A percentile compares a stretch with the other conserved stretches of the same genome.
phyloP scores from a whole-genome alignment of 2,888 invertebrate species.

The Clunio marinus region DNA sequence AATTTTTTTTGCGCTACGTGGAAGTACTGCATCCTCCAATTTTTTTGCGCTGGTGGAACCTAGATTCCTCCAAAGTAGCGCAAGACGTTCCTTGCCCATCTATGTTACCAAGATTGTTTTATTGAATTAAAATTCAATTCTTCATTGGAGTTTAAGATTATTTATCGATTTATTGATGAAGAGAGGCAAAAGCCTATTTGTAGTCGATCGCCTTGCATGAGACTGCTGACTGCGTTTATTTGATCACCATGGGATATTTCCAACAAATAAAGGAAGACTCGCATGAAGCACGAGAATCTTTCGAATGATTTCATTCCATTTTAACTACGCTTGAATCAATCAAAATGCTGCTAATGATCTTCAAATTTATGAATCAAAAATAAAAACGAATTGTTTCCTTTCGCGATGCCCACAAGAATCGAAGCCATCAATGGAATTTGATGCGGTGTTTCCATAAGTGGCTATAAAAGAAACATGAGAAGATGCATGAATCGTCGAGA shows the following conservation, averaged over 20 bases:
- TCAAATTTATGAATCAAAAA: not conserved
- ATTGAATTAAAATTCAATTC: slow-evolving; percentile 17
- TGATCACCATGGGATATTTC: slow-evolving; percentile 37
- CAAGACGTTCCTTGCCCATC: too few relatives aligned
- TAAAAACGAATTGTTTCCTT: not conserved
- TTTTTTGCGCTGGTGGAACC: too few relatives aligned
- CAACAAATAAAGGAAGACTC: slow-evolving; percentile 21
- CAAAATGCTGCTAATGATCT: slow-evolving; percentile 15
- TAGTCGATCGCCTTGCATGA: slow-evolving; percentile 8
- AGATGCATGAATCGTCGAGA: too few relatives aligned
- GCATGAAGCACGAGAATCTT: not conserved
- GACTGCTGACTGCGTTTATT: slow-evolving; percentile 19
- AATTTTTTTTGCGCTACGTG: too few relatives aligned
- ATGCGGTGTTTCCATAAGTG: not conserved
- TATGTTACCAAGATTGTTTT: too few relatives aligned
- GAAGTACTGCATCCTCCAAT: too few relatives aligned
- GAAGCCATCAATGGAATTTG: not conserved
- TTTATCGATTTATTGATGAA: slow-evolving; percentile 22
- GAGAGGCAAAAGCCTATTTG: not conserved
- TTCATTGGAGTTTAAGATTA: not conserved
- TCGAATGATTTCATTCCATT: not conserved
- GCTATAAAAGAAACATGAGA: too few relatives aligned
- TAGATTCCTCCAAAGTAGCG: too few relatives aligned
- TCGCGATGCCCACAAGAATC: not conserved
- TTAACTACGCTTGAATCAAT: slow-evolving; percentile 20